Evolutionary conservation across 2,888 invertebrate genomes (phyloP).

Genomic region (Dryobota labecula): DNA sequence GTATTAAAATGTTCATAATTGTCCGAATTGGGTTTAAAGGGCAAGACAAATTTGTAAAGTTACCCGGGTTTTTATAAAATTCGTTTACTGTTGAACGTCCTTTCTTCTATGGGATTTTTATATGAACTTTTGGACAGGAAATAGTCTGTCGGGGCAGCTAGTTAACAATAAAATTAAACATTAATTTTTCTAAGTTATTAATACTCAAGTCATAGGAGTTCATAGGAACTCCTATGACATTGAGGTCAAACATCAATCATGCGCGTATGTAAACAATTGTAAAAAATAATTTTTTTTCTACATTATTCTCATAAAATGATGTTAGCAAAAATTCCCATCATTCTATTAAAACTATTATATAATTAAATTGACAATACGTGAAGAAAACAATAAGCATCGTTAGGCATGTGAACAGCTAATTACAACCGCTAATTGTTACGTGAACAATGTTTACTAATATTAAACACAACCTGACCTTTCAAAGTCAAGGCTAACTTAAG

Average conservation of each 20-base stretch:
- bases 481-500: conserved; percentile 72
- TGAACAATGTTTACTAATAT: conserved; percentile 74
- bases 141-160: neutral
- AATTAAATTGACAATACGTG: conserved; percentile 65
- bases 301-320: conserved; percentile 39
- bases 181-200: neutral
- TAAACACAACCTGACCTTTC: conserved; percentile 62
- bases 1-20: neutral
- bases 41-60: neutral
- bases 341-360: conserved; percentile 59
- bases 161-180: neutral
- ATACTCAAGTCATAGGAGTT: too few relatives aligned
- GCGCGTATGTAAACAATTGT: conserved; percentile 27
- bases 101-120: neutral
- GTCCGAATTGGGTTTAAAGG: neutral
- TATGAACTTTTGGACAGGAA: neutral
- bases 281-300: conserved; percentile 10
- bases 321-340: conserved; percentile 57
- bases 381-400: conserved; percentile 68
- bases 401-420: conserved; percentile 69
- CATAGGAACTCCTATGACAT: conserved; percentile 10
- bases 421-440: conserved; percentile 71
- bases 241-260: conserved; percentile 20
- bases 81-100: neutral
- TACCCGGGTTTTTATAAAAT: neutral